Conservation (phyloP, 2,797 vertebrate genomes). For the Aythya fuligula region DNA sequence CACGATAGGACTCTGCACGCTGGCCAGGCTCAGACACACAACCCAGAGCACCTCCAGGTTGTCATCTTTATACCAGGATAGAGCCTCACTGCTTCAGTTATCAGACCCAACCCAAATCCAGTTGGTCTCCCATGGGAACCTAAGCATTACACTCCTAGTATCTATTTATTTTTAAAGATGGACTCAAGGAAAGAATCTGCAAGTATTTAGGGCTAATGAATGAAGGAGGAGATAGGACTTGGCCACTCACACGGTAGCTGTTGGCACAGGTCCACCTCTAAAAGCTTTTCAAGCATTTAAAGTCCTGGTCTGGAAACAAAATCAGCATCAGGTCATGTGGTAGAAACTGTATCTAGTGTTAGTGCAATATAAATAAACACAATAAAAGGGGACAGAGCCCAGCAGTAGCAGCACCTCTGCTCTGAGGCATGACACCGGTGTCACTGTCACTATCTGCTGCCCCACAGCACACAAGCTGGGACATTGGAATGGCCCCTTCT, state of each 20-base stretch:
- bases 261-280: not conserved
- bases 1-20: not conserved
- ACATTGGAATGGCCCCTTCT: fast-evolving
- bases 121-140: fast-evolving
- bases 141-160: not conserved
- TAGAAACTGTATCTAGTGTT: not conserved
- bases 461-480: fast-evolving
- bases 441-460: not conserved
- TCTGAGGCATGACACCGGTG: not conserved
- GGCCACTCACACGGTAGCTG: not conserved
- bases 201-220: not conserved
- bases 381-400: not conserved
- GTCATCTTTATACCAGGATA: not conserved
- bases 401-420: not conserved
- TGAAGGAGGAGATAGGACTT: not conserved
- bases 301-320: not conserved
- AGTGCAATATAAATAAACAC: not conserved
- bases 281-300: not conserved
- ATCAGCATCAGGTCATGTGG: not conserved
- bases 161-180: not conserved
- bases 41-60: fast-evolving
- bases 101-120: not conserved
- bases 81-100: not conserved
- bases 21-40: not conserved
- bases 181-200: not conserved